These are phyloP conservation scores for Nomada fabriciana DNA, from an alignment of 2,888 invertebrate species.

Conservation along the genomic window DNA sequence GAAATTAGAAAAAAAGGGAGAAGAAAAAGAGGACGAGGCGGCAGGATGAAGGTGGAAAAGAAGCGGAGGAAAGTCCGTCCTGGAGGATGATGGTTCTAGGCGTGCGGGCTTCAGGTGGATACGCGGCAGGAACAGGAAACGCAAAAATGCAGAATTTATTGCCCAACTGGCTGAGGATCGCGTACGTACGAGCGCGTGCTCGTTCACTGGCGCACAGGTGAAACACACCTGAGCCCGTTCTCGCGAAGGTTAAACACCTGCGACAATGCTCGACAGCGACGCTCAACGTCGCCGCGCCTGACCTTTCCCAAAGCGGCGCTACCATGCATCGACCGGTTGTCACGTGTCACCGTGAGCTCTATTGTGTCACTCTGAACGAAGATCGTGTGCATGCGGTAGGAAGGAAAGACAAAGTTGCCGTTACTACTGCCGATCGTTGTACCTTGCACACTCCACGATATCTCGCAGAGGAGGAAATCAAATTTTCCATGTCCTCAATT, in stretches of 20 bases:
- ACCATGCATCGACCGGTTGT: conserved; percentile 39
- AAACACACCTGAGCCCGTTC: conserved; percentile 66
- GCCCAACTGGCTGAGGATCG: conserved; percentile 49
- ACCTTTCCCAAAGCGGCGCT: conserved; percentile 52
- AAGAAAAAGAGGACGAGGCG: not conserved
- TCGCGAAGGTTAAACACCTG: conserved; percentile 71
- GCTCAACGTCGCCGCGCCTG: conserved; percentile 52
- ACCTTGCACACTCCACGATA: too few relatives aligned
- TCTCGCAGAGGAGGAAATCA: too few relatives aligned
- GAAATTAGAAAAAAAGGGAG: conserved; percentile 1
- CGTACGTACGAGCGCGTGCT: conserved; percentile 61
- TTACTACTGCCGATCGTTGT: too few relatives aligned
- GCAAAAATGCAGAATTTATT: conserved; percentile 75
- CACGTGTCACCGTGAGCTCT: conserved; percentile 50
- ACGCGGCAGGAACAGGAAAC: conserved; percentile 27
- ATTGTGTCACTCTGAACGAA: conserved; percentile 21
- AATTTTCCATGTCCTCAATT: too few relatives aligned
- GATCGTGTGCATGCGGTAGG: not conserved
- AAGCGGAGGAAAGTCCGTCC: not conserved
- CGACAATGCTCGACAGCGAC: conserved; percentile 67
- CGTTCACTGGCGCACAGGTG: conserved; percentile 49
- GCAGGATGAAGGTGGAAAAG: not conserved
- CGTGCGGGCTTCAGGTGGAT: conserved; percentile 24
- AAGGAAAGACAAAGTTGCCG: not conserved
- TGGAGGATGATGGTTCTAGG: conserved; percentile 11